Base-by-base conservation (phyloP, 1,140 invertebrate species). In the Thalassaphorura encarpata region DNA sequence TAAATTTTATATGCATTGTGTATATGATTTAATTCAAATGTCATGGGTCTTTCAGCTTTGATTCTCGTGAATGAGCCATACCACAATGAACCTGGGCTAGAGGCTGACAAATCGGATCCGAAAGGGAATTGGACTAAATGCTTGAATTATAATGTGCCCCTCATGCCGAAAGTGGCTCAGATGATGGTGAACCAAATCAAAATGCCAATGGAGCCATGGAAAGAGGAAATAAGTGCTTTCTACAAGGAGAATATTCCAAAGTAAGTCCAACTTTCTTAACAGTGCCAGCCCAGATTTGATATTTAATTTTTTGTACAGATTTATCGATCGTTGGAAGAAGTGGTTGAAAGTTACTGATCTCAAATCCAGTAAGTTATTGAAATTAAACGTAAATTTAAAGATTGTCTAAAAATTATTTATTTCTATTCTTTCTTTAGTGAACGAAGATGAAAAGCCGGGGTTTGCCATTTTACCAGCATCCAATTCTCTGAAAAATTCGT, bases 41-140 rank as follows among this genome's bases (percentile, higher is more conserved):
- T n/a, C n/a, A n/a, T n/a, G n/a, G n/a, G n/a, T 19, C 15, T 2
- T 31, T 13, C 27, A 46, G 31, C 6, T 1, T 29, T 56, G 5
- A 56, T 56, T 42, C 33, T 56, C 15, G 46, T 50, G 3, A 26
- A 21, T 11, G 46, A 56, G 31, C 54, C 54, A 3, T 56, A 42
- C 24, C 43, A 40, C 18, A 56, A 56, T 50, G 54, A 56, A 31
- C 54, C 54, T 0, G 54, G 54, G 19, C 42, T 13, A n/a, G 42
- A 43, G 18, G 42, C 42, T 11, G 42, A 43, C 11, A 11, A 43
- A 8, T 43, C 6, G 6, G 19, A 43, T 8, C 6, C 11, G 11
- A 18, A 6, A 8, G 21, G 11, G 11, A 8, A 8, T 13, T 8
- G 19, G 21, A 13, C 16, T 11, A 6, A 43, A 6, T 21, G 42